Percentiles rank a stretch among this genome's conserved stretches.
These are phyloP conservation scores for Sericinus montela DNA, from an alignment of 2,888 invertebrate species.

Conservation along the genomic window DNA sequence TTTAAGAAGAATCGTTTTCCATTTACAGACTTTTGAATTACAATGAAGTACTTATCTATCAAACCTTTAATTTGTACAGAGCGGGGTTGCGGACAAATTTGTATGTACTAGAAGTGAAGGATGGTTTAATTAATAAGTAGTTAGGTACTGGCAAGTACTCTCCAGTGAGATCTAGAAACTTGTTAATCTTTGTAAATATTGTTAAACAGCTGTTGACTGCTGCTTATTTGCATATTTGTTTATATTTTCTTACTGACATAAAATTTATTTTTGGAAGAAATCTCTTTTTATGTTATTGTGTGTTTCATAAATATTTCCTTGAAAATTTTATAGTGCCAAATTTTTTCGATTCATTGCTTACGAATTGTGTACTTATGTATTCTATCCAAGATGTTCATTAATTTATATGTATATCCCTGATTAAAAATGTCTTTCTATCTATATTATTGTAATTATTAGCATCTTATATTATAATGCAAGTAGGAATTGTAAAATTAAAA, in stretches of 20 bases:
- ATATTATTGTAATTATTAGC: not conserved
- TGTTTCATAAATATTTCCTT: slow-evolving; percentile 44
- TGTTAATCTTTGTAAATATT: slow-evolving; percentile 71
- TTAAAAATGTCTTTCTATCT: not conserved
- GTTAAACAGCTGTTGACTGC: slow-evolving; percentile 59
- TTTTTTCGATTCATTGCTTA: slow-evolving; percentile 31
- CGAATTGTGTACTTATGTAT: slow-evolving; percentile 27
- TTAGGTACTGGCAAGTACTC: slow-evolving; percentile 1
- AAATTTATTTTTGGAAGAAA: slow-evolving; percentile 27
- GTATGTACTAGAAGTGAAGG: slow-evolving; percentile 3
- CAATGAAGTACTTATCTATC: not conserved
- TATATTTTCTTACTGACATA: slow-evolving; percentile 15
- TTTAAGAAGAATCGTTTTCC: too few species aligned
- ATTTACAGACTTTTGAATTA: not conserved
- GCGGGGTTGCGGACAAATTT: not conserved
- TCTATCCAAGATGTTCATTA: slow-evolving; percentile 30
- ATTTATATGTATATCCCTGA: slow-evolving; percentile 17
- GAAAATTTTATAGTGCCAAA: slow-evolving; percentile 58
- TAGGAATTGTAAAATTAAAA: slow-evolving; percentile 12
- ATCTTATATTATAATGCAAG: not conserved
- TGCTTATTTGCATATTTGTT: slow-evolving; percentile 36
- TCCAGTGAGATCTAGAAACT: slow-evolving; percentile 44
- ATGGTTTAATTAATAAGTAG: slow-evolving; percentile 16
- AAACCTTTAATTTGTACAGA: not conserved
- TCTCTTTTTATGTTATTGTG: slow-evolving; percentile 37